These are phyloP conservation scores for Drosophila mauritiana DNA, from an alignment of 1,140 invertebrate genomes.

Conservation along the genomic window DNA sequence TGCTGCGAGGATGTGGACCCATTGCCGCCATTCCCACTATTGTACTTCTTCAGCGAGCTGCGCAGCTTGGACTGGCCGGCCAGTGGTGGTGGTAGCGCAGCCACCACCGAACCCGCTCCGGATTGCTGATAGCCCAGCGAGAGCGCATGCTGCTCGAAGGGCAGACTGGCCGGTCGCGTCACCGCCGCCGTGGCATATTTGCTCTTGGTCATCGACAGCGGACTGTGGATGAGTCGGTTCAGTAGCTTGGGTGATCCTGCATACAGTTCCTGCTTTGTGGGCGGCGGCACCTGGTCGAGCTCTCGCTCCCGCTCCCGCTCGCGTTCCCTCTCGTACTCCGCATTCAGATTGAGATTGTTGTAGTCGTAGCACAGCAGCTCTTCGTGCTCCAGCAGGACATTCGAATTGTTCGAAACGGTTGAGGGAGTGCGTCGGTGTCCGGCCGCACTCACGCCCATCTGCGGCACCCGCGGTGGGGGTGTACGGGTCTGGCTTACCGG, in stretches of 20 bases:
- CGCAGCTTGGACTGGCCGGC: conserved; percentile 65
- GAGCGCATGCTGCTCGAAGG: conserved; percentile 76
- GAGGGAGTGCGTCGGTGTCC: conserved; percentile 79
- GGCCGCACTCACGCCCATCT: conserved; percentile 80
- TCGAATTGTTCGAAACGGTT: conserved; percentile 79
- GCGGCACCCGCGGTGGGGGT: conserved; percentile 76
- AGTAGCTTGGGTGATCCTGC: conserved; percentile 72
- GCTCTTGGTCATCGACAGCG: conserved; percentile 56
- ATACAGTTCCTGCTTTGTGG: conserved; percentile 73
- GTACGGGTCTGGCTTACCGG: conserved; percentile 59
- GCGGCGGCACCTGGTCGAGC: conserved; percentile 27
- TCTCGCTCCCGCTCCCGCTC: conserved; percentile 13
- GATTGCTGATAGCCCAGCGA: conserved; percentile 42
- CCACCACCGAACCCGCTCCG: not conserved
- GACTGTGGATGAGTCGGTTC: conserved; percentile 73
- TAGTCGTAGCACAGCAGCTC: conserved; percentile 84
- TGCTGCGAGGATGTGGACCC: conserved; percentile 73
- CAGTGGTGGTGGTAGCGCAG: conserved; percentile 47
- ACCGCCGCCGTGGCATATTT: conserved; percentile 65
- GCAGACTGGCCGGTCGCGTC: conserved; percentile 89
- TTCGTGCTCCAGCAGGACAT: conserved; percentile 85
- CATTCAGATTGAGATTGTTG: conserved; percentile 77
- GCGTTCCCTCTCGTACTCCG: conserved; percentile 60
- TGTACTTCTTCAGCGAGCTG: conserved; percentile 64
- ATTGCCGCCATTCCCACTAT: conserved; percentile 37